These are phyloP conservation scores for Cryptocephalus primarius DNA, from an alignment of 2,888 invertebrate genomes.

Conservation along the genomic window DNA sequence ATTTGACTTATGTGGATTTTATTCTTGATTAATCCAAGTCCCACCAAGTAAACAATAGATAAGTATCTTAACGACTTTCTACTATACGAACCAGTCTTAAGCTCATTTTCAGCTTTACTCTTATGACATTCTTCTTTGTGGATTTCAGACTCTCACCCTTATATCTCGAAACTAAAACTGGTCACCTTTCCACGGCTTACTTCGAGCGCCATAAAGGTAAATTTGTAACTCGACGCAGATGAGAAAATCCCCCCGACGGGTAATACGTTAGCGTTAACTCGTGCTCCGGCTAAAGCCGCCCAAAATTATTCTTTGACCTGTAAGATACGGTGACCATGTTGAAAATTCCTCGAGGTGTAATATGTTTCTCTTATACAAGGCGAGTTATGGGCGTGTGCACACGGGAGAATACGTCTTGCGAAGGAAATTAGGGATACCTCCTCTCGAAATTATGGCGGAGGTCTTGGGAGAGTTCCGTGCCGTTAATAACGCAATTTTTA, in stretches of 20 bases:
- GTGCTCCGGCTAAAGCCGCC: conserved; percentile 1
- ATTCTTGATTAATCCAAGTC: no score
- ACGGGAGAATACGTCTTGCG: conserved; percentile 18
- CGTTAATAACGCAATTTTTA: no score
- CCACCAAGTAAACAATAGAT: no score
- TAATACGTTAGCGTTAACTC: conserved; percentile 26
- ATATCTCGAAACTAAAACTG: no score
- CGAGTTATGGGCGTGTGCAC: conserved; percentile 23
- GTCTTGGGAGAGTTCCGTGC: background rate
- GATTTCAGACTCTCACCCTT: no score
- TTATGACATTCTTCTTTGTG: no score
- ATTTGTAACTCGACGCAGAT: conserved; percentile 9
- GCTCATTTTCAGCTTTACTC: no score
- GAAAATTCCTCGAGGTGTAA: conserved; percentile 34
- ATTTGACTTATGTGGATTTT: no score
- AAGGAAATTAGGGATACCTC: conserved; percentile 13
- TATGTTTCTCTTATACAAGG: conserved; percentile 33
- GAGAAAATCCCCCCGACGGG: conserved; percentile 11
- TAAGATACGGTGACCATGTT: conserved; percentile 33
- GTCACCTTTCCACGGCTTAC: no score
- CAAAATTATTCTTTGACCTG: conserved; percentile 32
- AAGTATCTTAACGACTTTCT: no score
- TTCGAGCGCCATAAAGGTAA: conserved; percentile 5
- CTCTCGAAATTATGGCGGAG: conserved; percentile 3
- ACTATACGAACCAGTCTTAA: no score